These are phyloP conservation scores for Tetramorium alpestre DNA, from an alignment of 1,140 invertebrate genomes.

Conservation along the genomic window DNA sequence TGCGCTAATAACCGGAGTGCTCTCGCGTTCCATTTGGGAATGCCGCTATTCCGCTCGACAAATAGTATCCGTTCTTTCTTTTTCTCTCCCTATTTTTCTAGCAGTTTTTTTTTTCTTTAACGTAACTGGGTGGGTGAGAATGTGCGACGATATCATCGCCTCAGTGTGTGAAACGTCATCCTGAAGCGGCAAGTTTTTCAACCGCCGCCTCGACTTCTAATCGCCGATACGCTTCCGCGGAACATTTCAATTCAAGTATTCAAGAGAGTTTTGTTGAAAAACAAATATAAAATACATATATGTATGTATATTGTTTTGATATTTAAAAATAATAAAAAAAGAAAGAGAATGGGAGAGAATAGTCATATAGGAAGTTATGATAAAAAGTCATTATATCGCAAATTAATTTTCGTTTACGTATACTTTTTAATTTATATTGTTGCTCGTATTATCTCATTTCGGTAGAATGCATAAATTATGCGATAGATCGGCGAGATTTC, in stretches of 20 bases:
- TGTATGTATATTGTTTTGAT: no score
- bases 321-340: neutral
- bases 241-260: neutral
- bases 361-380: neutral
- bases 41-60: conserved; percentile 46
- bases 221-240: neutral
- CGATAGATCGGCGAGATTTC: neutral
- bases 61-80: conserved; percentile 47
- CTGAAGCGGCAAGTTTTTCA: neutral
- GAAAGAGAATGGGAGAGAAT: neutral
- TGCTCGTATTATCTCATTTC: neutral
- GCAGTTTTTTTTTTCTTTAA: neutral
- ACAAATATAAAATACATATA: neutral
- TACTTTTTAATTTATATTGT: neutral
- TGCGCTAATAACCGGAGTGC: conserved; percentile 62
- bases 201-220: neutral
- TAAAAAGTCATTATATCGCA: neutral
- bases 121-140: neutral
- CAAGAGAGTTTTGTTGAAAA: neutral
- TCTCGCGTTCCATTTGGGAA: conserved; percentile 59
- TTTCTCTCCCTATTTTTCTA: neutral
- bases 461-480: neutral
- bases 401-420: neutral
- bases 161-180: conserved; percentile 21
- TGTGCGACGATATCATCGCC: conserved; percentile 9